Evolutionary conservation across 2,888 invertebrate species (phyloP).

Genomic region (Drosophila tanythrix): DNA sequence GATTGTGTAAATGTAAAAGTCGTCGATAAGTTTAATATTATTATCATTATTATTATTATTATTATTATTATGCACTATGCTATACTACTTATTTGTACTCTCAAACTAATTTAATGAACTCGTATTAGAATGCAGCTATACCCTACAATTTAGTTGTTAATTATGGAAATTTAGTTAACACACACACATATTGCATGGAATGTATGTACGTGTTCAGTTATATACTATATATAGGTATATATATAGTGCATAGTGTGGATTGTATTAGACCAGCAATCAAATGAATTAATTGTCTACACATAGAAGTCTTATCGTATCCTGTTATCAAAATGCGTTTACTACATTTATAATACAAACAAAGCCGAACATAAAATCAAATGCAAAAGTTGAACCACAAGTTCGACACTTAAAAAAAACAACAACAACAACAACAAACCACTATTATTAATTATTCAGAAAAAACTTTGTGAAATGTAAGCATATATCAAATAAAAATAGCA

Average conservation of each 20-base stretch:
- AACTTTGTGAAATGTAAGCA: conserved; percentile 65
- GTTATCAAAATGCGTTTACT: conserved; percentile 80
- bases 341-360: conserved; percentile 70
- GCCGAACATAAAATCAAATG: conserved; percentile 19
- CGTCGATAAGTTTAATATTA: conserved; percentile 48
- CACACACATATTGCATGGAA: conserved; percentile 52
- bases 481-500: conserved; percentile 74
- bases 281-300: conserved; percentile 36
- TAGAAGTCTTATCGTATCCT: conserved; percentile 64
- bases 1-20: conserved; percentile 53
- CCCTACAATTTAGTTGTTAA: conserved; percentile 67
- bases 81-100: conserved; percentile 65
- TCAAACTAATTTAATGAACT: conserved; percentile 68
- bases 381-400: conserved; percentile 26
- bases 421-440: conserved; percentile 18
- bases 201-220: conserved; percentile 63
- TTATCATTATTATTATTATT: neutral
- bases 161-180: conserved; percentile 67
- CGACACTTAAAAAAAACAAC: conserved; percentile 14
- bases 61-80: conserved; percentile 47
- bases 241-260: conserved; percentile 38
- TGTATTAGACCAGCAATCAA: conserved; percentile 47
- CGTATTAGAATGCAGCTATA: conserved; percentile 62
- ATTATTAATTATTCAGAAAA: conserved; percentile 54
- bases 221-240: conserved; percentile 32